These are phyloP conservation scores for Lasioglossum pauxillum DNA, from an alignment of 2,888 invertebrate genomes.

Conservation along the genomic window DNA sequence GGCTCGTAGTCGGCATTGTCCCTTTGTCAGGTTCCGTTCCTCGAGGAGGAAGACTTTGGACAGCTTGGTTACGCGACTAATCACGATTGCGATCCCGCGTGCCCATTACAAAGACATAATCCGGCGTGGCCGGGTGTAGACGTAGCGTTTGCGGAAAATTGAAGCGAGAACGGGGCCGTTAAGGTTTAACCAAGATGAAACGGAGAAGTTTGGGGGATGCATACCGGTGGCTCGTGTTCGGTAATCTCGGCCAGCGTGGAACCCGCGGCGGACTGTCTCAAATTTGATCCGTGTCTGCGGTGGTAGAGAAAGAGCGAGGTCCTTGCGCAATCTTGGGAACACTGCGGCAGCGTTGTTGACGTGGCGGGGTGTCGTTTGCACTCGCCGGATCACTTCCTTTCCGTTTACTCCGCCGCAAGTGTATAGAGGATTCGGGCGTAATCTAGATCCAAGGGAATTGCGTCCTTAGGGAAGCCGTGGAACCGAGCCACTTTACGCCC, in stretches of 20 bases:
- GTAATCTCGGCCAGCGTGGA: not conserved
- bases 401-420: conserved; percentile 49
- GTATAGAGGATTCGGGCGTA: conserved; percentile 33
- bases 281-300: conserved; percentile 33
- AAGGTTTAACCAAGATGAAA: conserved; percentile 23
- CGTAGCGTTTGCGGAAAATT: not conserved
- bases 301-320: conserved; percentile 1
- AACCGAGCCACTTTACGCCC: conserved; percentile 50
- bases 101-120: conserved; percentile 11
- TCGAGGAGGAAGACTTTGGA: not conserved
- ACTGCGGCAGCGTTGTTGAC: conserved; percentile 37
- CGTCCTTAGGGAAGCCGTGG: conserved; percentile 41
- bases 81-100: not conserved
- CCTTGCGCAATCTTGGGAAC: conserved; percentile 36
- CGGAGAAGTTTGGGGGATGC: conserved; percentile 12
- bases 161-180: conserved; percentile 17
- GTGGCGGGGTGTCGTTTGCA: conserved; percentile 45
- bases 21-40: not conserved
- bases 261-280: conserved; percentile 13
- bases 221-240: not conserved
- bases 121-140: not conserved
- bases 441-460: conserved; percentile 57
- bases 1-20: not conserved
- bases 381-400: conserved; percentile 49
- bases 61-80: not conserved